Base-by-base conservation (phyloP, 2,888 invertebrate genomes). In the Heteropelma amictum region DNA sequence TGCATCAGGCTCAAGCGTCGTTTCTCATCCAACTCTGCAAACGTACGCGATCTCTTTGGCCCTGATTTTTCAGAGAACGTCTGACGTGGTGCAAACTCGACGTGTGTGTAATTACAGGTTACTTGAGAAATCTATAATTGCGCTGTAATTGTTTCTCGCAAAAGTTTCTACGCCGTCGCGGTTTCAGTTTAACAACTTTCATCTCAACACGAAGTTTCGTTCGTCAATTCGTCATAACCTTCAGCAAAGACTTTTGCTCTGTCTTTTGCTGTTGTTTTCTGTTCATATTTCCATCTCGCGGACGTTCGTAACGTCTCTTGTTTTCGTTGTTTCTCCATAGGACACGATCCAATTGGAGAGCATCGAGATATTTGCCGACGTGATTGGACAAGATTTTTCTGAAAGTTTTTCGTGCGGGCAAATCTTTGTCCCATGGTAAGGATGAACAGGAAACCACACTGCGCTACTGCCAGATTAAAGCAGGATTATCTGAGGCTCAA, bases 401-500 rank as follows among this genome's bases (percentile, higher is more conserved):
- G n/a, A n/a, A n/a, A n/a, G n/a, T n/a, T n/a, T n/a, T n/a, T 12
- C 14, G 38, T 12, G 12, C 14, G 38, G 38, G 12, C 12, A 38
- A 8, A 38, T 38, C 14, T 14, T 38, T 28, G 21, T 64, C 47
- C 42, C 40, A 82, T 82, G 81, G 81, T 82, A 76, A 84, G 77
- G 47, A 88, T 88, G 88, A 92, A 91, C 88, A 90, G 90, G 83
- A 92, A 92, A 89, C 90, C 91, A 79, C 92, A 92, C 71, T 93
- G 93, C 82, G 96, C 97, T 0, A 93, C 95, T 17, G 93, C 94
- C 14, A 93, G 99, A 82, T 92, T 99, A 87, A 97, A 96, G 90
- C 98, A 98, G 90, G 99, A 99, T 90, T 99, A 98, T 89, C 91
- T 98, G 86, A 93, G 98, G 67, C 91, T 99, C 45, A 96, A 97